A percentile compares a stretch with the other conserved stretches of the same genome.
phyloP scores from a whole-genome alignment of 1,140 invertebrate species.

The Aphelinus certus region DNA sequence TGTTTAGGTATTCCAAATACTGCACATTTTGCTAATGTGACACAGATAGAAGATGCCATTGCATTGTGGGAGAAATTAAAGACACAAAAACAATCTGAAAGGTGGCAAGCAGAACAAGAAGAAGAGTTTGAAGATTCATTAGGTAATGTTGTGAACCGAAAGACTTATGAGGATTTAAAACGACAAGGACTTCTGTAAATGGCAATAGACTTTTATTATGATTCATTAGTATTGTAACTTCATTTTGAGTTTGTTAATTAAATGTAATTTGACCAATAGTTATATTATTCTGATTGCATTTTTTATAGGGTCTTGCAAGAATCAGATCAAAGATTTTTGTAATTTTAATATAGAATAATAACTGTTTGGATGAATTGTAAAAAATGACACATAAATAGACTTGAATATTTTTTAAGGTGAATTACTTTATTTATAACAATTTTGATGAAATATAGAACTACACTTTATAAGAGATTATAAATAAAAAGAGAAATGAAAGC shows the following conservation, averaged over 20 bases:
- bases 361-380: background rate
- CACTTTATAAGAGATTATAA: background rate
- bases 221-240: no score
- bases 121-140: conserved; percentile 99
- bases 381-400: no score
- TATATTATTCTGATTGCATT: background rate
- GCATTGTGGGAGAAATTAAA: conserved; percentile 98
- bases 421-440: background rate
- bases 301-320: background rate
- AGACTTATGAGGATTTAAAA: conserved; percentile 98
- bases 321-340: background rate
- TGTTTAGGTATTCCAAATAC: conserved; percentile 99
- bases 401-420: no score
- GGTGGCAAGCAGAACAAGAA: conserved; percentile 96
- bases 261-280: no score
- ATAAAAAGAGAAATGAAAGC: background rate
- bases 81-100: conserved; percentile 91
- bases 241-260: no score
- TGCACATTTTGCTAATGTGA: conserved; percentile 99
- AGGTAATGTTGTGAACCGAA: conserved; percentile 98
- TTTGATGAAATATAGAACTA: background rate
- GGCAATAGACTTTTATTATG: no score
- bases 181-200: conserved; percentile 92
- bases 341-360: background rate
- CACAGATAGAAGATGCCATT: conserved; percentile 97